Base-by-base conservation (phyloP, 2,113 vertebrate species). In the Chroicocephalus ridibundus region DNA sequence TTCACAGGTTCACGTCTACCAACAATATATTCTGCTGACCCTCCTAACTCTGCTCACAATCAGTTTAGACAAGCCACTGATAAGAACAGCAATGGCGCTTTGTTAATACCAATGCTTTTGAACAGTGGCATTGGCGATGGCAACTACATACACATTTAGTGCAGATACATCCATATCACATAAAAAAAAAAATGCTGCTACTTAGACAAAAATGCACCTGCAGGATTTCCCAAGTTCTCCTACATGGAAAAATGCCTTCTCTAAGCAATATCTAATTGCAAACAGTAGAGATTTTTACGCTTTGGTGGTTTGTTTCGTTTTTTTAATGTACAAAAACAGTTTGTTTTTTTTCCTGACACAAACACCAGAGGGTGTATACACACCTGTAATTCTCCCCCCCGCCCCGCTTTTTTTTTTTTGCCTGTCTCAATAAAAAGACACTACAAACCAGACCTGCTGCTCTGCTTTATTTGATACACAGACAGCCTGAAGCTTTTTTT, bases 181-280 rank as follows among this genome's bases (percentile, higher is more conserved):
- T 24, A 2, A 24, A 22, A 58, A 51, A 29, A 44, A 42, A n/a
- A 34, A 17, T 7, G 0, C 52, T 10, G 49, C 22, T 75, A 22
- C n/a, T 90, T 70, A 22, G 32, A 61, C 29, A 87, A 65, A 70
- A 79, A 79, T 1, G 31, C 13, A 62, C 32, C 22, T 64, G 31
- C 17, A 78, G 47, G 42, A 88, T 32, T 61, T 76, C 32, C 26
- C 22, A 52, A 60, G 29, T n/a, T 76, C 52, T 72, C 52, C 47
- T 24, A 7, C 0, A 1, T 16, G 2, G 7, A 61, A 68, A 44
- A 77, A 31, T 2, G 0, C 4, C 16, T 68, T 47, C 31, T 49
- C 36, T 62, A 72, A 68, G 52, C 29, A 76, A 5, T 29, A 84
- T 12, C 24, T 34, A 66, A 46, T 11, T 47, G 77, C 10, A 31